Evolutionary conservation across 2,113 vertebrate species (phyloP).

Genomic region (Morone saxatilis): DNA sequence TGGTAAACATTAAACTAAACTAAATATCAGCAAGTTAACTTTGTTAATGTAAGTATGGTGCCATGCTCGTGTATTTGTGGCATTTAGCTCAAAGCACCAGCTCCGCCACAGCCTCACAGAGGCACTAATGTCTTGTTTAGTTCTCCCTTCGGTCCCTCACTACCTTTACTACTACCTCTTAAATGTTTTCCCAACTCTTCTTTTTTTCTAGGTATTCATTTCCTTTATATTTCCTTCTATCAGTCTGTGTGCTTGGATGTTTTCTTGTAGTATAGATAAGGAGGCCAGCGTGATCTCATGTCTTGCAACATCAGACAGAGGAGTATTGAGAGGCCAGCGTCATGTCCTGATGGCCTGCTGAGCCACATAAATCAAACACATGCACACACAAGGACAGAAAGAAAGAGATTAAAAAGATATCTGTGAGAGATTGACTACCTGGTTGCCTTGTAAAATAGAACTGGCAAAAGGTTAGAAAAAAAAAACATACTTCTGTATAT

Average conservation of each 20-base stretch:
- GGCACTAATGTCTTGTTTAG: not conserved
- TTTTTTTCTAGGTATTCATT: conserved; percentile 60
- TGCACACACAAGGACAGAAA: conserved; percentile 73
- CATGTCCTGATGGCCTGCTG: conserved; percentile 62
- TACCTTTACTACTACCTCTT: not conserved
- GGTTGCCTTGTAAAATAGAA: conserved; percentile 77
- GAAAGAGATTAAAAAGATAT: conserved; percentile 83
- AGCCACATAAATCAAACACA: conserved; percentile 79
- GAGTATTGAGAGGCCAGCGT: conserved; percentile 58
- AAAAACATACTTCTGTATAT: conserved; percentile 27
- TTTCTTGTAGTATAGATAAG: conserved; percentile 70
- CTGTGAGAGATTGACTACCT: conserved; percentile 79
- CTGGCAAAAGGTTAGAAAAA: conserved; percentile 28
- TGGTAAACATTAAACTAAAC: not conserved
- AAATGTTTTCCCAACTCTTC: not conserved
- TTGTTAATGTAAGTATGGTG: not conserved
- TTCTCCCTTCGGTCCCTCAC: not conserved
- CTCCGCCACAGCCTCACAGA: not conserved
- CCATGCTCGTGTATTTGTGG: too few species aligned
- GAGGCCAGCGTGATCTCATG: conserved; percentile 53
- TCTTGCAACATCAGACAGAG: conserved; percentile 67
- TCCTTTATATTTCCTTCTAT: conserved; percentile 57
- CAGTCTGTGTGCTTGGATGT: conserved; percentile 42
- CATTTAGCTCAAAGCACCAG: conserved; percentile 6
- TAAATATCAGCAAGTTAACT: not conserved